phyloP scores from a whole-genome alignment of 2,113 vertebrate genomes.

The Protobothrops flavoviridis region DNA sequence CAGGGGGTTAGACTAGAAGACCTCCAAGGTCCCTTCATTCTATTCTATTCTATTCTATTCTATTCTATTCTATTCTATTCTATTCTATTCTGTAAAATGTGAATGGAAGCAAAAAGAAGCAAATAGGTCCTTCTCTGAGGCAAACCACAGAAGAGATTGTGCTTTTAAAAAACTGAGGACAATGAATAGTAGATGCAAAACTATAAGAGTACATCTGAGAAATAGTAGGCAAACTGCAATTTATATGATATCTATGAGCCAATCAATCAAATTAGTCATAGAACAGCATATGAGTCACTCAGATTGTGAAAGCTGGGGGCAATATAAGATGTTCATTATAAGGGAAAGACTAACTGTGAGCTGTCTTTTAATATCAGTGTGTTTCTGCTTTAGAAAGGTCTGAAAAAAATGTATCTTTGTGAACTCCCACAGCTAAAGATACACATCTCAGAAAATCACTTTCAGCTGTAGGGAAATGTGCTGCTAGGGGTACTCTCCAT shows the following conservation, averaged over 20 bases:
- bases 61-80: too few relatives aligned
- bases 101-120: not conserved
- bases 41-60: too few relatives aligned
- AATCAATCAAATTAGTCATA: not conserved
- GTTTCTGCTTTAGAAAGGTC: not conserved
- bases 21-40: too few relatives aligned
- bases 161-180: not conserved
- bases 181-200: not conserved
- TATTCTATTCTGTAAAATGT: not conserved
- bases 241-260: not conserved
- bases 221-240: not conserved
- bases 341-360: not conserved
- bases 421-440: not conserved
- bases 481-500: not conserved
- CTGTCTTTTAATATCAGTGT: not conserved
- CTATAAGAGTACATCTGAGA: not conserved
- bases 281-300: not conserved
- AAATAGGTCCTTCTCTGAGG: not conserved
- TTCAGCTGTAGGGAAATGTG: not conserved
- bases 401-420: not conserved
- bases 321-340: not conserved
- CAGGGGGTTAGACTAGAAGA: too few relatives aligned
- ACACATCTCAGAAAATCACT: not conserved
- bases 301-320: not conserved
- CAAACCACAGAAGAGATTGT: not conserved